Evolutionary conservation across 2,888 invertebrate species (phyloP).

Genomic region (Ophion ellenae): DNA sequence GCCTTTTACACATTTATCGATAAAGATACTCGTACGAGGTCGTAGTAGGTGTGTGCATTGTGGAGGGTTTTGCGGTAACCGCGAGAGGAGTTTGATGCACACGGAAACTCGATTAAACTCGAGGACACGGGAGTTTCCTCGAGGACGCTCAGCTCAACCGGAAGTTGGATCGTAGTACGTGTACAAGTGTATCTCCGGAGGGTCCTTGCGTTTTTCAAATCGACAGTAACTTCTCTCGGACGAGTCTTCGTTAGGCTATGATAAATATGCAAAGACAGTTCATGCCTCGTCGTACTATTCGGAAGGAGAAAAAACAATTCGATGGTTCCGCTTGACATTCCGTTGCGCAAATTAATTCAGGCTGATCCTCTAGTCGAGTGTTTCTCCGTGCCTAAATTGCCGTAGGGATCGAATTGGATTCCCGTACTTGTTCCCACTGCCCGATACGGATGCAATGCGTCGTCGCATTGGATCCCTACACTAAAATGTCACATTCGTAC

Average conservation of each 20-base stretch:
- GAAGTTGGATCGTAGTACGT: conserved; percentile 53
- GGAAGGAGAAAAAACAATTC: too few relatives aligned
- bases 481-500: too few relatives aligned
- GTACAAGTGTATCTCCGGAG: conserved; percentile 46
- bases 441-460: too few relatives aligned
- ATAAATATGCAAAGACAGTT: not conserved
- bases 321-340: too few relatives aligned
- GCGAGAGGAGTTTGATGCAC: conserved; percentile 50
- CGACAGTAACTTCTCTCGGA: conserved; percentile 4
- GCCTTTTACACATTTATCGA: conserved; percentile 21
- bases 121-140: conserved; percentile 66
- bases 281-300: too few relatives aligned
- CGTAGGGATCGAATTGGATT: too few relatives aligned
- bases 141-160: conserved; percentile 60
- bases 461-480: too few relatives aligned
- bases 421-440: too few relatives aligned
- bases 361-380: too few relatives aligned
- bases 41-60: conserved; percentile 24
- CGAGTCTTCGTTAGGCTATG: conserved; percentile 31
- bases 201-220: conserved; percentile 28
- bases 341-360: too few relatives aligned
- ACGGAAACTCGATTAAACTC: conserved; percentile 73
- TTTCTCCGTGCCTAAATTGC: too few relatives aligned
- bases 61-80: conserved; percentile 46
- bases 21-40: conserved; percentile 2